A percentile compares a stretch with the other conserved stretches of the same genome.
These are phyloP conservation scores for Poeciliopsis presidionis DNA, from an alignment of 2,797 vertebrate genomes.

Conservation along the genomic window DNA sequence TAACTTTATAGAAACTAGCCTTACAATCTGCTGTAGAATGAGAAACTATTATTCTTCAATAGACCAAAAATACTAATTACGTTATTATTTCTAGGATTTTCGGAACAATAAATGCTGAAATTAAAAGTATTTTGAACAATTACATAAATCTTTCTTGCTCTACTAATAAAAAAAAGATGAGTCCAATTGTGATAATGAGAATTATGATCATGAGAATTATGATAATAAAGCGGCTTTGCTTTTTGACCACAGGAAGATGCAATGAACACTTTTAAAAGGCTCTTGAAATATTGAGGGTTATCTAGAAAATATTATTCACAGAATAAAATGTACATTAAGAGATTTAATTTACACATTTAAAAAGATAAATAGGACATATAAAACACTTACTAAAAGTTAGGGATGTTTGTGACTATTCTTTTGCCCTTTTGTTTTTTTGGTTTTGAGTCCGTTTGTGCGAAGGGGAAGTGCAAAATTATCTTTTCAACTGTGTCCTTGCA, in stretches of 20 bases:
- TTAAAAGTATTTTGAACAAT: not conserved
- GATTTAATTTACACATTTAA: not conserved
- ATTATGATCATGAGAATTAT: not conserved
- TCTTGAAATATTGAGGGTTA: not conserved
- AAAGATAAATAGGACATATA: not conserved
- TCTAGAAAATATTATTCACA: not conserved
- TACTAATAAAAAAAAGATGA: not conserved
- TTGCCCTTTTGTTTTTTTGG: slow-evolving; percentile 18
- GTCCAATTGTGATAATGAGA: not conserved
- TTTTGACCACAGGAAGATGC: not conserved
- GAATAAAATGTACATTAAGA: not conserved
- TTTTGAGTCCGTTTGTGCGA: slow-evolving; percentile 53
- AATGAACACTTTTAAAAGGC: not conserved
- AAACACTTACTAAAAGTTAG: slow-evolving; percentile 59
- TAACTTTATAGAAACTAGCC: not conserved
- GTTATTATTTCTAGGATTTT: not conserved
- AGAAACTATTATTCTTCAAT: not conserved
- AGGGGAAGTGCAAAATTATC: slow-evolving; percentile 50
- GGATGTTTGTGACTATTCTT: not conserved
- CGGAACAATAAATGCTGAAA: not conserved
- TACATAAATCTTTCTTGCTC: not conserved
- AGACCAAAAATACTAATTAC: not conserved
- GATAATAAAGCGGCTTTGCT: not conserved
- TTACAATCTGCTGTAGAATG: not conserved
- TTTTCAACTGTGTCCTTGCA: slow-evolving; percentile 75